Evolutionary conservation across 2,888 invertebrate species (phyloP).

Genomic region (Himalopsyche tibetana): DNA sequence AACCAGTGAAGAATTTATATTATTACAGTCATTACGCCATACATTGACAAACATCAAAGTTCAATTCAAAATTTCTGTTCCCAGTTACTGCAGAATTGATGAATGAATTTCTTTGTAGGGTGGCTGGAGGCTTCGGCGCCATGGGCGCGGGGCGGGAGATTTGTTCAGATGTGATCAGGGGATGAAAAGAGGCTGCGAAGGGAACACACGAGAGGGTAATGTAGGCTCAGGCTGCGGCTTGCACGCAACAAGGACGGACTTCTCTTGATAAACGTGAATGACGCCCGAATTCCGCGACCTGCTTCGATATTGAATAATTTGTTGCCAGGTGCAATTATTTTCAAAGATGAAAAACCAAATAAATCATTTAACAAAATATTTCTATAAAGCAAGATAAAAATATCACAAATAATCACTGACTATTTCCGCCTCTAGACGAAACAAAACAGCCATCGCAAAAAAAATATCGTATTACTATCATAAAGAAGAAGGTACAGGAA

Average conservation of each 20-base stretch:
- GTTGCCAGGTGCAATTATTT: conserved; percentile 1
- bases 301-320: conserved; percentile 7
- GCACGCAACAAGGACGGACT: conserved; percentile 69
- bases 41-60: conserved; percentile 24
- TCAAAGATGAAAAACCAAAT: not conserved
- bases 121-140: conserved; percentile 71
- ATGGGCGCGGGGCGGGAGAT: conserved; percentile 73
- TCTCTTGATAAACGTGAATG: conserved; percentile 68
- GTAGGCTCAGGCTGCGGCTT: conserved; percentile 65
- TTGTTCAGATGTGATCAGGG: conserved; percentile 65
- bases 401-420: too few relatives aligned
- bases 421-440: too few relatives aligned
- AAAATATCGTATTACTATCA: too few relatives aligned
- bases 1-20: too few relatives aligned
- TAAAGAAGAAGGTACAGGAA: too few relatives aligned
- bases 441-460: too few relatives aligned
- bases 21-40: too few relatives aligned
- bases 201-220: conserved; percentile 67
- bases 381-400: not conserved
- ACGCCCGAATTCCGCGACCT: conserved; percentile 66
- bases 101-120: conserved; percentile 76
- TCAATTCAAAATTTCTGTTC: conserved; percentile 37
- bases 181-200: conserved; percentile 73
- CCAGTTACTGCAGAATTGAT: conserved; percentile 66
- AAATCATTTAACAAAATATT: too few relatives aligned